Percentiles rank a stretch among this genome's conserved stretches.
Evolutionary conservation across 1,140 invertebrate genomes (phyloP).

Genomic region (Megalonaias nervosa): DNA sequence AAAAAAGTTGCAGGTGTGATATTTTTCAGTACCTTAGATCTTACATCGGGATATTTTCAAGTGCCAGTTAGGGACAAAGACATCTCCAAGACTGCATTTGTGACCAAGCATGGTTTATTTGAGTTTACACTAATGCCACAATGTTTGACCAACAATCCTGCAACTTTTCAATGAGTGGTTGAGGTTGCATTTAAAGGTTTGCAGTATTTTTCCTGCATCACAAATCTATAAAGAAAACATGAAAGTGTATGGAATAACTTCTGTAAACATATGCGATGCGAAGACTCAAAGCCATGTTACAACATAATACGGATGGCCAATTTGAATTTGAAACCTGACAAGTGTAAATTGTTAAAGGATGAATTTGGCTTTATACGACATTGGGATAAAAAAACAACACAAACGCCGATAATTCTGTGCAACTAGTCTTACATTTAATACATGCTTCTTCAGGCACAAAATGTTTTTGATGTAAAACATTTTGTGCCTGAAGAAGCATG

Average conservation of each 20-base stretch:
- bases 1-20: conserved; percentile 5
- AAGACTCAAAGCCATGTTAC: too few relatives aligned
- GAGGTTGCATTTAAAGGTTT: conserved; percentile 20
- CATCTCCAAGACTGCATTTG: conserved; percentile 20
- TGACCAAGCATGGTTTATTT: not conserved
- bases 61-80: conserved; percentile 23
- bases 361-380: conserved; percentile 3
- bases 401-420: too few relatives aligned
- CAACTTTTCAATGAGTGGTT: conserved; percentile 18
- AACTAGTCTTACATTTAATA: too few relatives aligned
- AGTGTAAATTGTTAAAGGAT: conserved; percentile 7
- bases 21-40: conserved; percentile 2
- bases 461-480: too few relatives aligned
- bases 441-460: too few relatives aligned
- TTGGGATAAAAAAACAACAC: too few relatives aligned
- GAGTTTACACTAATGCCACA: conserved; percentile 12
- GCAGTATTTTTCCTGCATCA: conserved; percentile 10
- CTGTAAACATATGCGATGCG: conserved; percentile 29
- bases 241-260: too few relatives aligned
- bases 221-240: conserved; percentile 26
- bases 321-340: conserved; percentile 2
- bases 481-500: too few relatives aligned
- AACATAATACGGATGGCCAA: conserved; percentile 10
- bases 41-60: too few relatives aligned
- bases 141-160: not conserved